Evolutionary conservation across 2,797 vertebrate genomes (phyloP).

Genomic region (Botia kubotai): DNA sequence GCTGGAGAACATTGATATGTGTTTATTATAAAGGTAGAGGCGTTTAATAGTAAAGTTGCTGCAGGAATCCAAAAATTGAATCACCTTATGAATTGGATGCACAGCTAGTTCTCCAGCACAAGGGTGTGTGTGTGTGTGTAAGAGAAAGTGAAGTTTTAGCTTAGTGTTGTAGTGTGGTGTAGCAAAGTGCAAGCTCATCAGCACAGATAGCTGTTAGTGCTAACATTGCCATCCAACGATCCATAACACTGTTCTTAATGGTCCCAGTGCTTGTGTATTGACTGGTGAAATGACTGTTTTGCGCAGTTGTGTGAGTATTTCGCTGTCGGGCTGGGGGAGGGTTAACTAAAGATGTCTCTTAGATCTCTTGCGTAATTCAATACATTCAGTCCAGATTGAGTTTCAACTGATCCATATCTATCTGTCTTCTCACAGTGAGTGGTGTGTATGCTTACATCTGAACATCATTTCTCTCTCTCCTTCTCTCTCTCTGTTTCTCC

Average conservation of each 20-base stretch:
- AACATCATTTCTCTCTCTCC: conserved; percentile 42
- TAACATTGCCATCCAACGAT: conserved; percentile 1
- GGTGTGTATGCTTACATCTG: conserved; percentile 45
- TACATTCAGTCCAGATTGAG: conserved; percentile 40
- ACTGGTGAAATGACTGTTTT: conserved; percentile 5
- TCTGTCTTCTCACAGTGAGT: conserved; percentile 37
- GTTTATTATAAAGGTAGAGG: background rate
- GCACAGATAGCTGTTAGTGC: background rate
- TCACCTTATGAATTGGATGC: background rate
- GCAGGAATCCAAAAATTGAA: background rate
- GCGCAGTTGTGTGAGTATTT: background rate
- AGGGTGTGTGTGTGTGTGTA: conserved; percentile 1
- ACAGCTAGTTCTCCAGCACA: background rate
- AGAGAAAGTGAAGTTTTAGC: background rate
- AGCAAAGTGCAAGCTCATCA: conserved; percentile 12
- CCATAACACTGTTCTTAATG: conserved; percentile 16
- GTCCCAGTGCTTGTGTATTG: conserved; percentile 18
- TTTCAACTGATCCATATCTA: conserved; percentile 45
- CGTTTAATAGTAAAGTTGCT: background rate
- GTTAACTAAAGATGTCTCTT: conserved; percentile 33
- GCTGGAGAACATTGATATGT: background rate
- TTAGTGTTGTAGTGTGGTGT: background rate
- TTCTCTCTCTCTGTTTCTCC: conserved; percentile 19
- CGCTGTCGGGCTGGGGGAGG: conserved; percentile 19
- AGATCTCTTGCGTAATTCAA: conserved; percentile 49